Evolutionary conservation across 2,113 vertebrate species (phyloP), one percentile per base, ranked within the genome.

Genomic region (Toxotes jaculatrix): DNA sequence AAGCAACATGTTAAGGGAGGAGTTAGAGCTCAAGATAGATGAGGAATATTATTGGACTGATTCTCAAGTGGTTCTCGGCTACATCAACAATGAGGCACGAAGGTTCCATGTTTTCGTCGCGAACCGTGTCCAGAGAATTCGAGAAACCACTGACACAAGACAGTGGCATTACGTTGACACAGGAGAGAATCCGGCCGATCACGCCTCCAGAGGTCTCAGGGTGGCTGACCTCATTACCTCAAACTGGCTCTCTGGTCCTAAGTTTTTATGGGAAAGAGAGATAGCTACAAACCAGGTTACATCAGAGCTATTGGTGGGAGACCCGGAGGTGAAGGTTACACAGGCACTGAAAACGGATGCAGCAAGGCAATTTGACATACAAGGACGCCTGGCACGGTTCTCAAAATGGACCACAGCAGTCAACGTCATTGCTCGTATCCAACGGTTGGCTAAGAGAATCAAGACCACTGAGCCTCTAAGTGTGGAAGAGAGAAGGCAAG

Each of bases 31-130:
- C 21, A n/a, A 7, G 9, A 1, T 73, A 9, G 56, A 60, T 4
- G 1, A 7, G 38, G 42, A 74, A 7, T 47, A 17, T 62, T 61
- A 27, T 23, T 74, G 71, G 70, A 74, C 71, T 5, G 71, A 73
- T 5, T 73, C 56, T 9, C 8, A 49, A 23, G 42, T 47, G 14
- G 70, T 73, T 1, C 5, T 73, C 0, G 40, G 55, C 7, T 60
- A 60, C 14, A 14, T 73, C 8, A 19, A 17, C 3, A 71, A 57
- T 2, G 13, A 71, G 17, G 53, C 68, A 0, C 2, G n/a, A 16
- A 10, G 53, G 19, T 71, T 71, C 43, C 69, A 71, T 6, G 38
- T 71, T 3, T 71, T 71, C 5, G 53, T 32, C 0, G 7, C 36
- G 10, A 57, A 66, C 7, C 3, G 40, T 7, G 68, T 57, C n/a